These are phyloP conservation scores for Shinisaurus crocodilurus DNA, from an alignment of 2,113 vertebrate species.

Conservation along the genomic window DNA sequence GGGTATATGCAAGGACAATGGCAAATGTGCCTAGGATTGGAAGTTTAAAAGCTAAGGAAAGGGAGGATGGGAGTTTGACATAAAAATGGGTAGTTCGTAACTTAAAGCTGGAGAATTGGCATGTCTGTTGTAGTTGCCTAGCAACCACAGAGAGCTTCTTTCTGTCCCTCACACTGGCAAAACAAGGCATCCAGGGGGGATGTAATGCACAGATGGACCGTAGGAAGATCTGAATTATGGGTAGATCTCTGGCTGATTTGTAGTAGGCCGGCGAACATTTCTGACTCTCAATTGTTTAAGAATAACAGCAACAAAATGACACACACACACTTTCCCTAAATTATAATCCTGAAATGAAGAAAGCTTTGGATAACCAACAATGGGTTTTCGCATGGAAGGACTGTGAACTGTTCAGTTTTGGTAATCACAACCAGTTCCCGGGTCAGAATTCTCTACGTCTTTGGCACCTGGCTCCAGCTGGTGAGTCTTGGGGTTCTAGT, in stretches of 20 bases:
- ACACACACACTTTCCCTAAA: neutral
- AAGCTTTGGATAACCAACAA: neutral
- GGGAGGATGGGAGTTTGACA: neutral
- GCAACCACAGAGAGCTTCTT: slow-evolving; percentile 9
- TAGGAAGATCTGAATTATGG: neutral
- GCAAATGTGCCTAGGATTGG: neutral
- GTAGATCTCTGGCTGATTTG: neutral
- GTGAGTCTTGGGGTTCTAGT: no score
- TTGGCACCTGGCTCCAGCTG: neutral
- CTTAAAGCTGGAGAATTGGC: neutral
- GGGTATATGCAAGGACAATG: neutral
- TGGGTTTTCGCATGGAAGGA: neutral
- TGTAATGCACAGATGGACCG: neutral
- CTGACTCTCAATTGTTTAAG: neutral
- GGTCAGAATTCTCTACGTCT: neutral
- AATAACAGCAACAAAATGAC: neutral
- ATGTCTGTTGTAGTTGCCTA: neutral
- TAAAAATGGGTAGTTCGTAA: slow-evolving; percentile 5
- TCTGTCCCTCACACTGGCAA: neutral
- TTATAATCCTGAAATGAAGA: neutral
- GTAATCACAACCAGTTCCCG: neutral
- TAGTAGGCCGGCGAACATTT: neutral
- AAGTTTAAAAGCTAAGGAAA: neutral
- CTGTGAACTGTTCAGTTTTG: neutral
- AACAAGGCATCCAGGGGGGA: neutral